phyloP scores from a whole-genome alignment of 2,888 invertebrate species.

The Drosophila borealis region DNA sequence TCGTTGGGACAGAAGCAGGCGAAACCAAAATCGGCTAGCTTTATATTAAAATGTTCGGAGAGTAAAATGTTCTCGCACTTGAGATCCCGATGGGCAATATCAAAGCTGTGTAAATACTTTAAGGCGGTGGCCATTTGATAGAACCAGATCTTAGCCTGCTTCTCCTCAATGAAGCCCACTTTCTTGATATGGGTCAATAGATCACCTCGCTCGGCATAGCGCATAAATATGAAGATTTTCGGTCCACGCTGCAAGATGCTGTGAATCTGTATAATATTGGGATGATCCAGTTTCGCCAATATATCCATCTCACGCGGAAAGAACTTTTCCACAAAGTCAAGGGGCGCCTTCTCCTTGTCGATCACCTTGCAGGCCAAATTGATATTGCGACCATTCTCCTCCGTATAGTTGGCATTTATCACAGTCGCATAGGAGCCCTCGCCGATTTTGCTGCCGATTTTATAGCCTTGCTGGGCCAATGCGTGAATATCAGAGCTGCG shows the following conservation, averaged over 20 bases:
- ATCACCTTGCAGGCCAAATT: constrained; percentile 95
- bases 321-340: constrained; percentile 95
- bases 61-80: constrained; percentile 96
- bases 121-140: constrained; percentile 91
- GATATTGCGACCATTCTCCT: constrained; percentile 87
- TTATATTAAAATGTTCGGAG: constrained; percentile 93
- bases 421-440: constrained; percentile 97
- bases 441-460: constrained; percentile 93
- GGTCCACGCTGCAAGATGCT: constrained; percentile 93
- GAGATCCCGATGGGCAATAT: constrained; percentile 95
- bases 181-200: constrained; percentile 92
- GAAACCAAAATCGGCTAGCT: constrained; percentile 97
- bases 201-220: constrained; percentile 95
- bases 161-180: constrained; percentile 91
- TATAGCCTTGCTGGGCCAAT: constrained; percentile 92
- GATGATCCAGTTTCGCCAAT: constrained; percentile 94
- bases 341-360: constrained; percentile 94
- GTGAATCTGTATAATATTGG: constrained; percentile 95
- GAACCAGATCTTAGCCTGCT: constrained; percentile 93
- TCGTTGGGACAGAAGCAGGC: constrained; percentile 91
- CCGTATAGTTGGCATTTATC: constrained; percentile 92
- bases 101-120: constrained; percentile 92
- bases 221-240: constrained; percentile 95
- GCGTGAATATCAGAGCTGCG: constrained; percentile 93
- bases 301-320: constrained; percentile 97